Percentiles rank a stretch among this genome's conserved stretches.
These are phyloP conservation scores for Eurois occulta DNA, from an alignment of 2,888 invertebrate genomes.

Conservation along the genomic window DNA sequence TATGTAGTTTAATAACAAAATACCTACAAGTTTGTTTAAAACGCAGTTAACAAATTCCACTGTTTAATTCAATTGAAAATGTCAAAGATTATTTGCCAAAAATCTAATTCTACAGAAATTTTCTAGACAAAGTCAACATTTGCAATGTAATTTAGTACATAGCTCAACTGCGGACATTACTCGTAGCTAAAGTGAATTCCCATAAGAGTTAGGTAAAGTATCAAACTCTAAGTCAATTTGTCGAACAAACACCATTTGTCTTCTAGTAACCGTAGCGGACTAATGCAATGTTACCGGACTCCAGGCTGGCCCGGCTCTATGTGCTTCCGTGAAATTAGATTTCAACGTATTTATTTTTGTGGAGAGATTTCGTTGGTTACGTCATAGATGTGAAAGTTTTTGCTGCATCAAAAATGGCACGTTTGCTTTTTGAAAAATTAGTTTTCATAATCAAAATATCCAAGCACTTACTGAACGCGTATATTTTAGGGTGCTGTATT, in stretches of 20 bases:
- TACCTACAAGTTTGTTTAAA: too few species aligned
- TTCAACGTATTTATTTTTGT: slow-evolving; percentile 48
- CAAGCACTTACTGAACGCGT: background rate
- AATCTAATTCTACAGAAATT: slow-evolving; percentile 33
- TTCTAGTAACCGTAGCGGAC: slow-evolving; percentile 60
- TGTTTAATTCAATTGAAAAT: slow-evolving; percentile 23
- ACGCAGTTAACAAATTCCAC: background rate
- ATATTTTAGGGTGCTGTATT: background rate
- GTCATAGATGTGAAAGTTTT: slow-evolving; percentile 9
- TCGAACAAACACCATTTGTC: slow-evolving; percentile 74
- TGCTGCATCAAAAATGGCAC: background rate
- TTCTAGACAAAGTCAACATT: slow-evolving; percentile 41
- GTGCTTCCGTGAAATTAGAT: slow-evolving; percentile 54
- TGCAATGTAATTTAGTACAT: slow-evolving; percentile 53
- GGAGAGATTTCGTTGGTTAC: slow-evolving; percentile 31
- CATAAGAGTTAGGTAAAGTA: slow-evolving; percentile 71
- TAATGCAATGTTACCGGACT: slow-evolving; percentile 67
- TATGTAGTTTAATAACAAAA: too few species aligned
- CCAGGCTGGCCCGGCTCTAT: slow-evolving; percentile 30
- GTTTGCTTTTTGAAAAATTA: background rate
- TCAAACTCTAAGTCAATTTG: slow-evolving; percentile 73
- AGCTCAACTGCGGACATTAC: slow-evolving; percentile 60
- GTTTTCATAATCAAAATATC: background rate
- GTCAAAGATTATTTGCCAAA: slow-evolving; percentile 5
- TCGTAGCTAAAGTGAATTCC: slow-evolving; percentile 59